These are phyloP conservation scores for Caenorhabditis japonica DNA, from an alignment of 2,888 invertebrate species.

Conservation along the genomic window DNA sequence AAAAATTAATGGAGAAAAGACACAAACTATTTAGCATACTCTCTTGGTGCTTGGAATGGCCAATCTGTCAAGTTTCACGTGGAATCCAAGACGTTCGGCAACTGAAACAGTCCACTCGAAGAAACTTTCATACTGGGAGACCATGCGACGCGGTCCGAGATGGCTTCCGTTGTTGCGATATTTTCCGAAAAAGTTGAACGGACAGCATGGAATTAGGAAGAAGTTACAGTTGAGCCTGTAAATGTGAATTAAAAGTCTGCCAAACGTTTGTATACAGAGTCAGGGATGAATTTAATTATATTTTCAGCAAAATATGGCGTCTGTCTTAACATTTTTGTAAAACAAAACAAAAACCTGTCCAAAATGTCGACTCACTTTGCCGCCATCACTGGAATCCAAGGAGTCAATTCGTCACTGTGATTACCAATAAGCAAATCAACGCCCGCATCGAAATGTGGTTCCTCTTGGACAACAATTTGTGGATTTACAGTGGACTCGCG, in stretches of 20 bases:
- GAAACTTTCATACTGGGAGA: conserved; percentile 45
- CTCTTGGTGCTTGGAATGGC: conserved; percentile 97
- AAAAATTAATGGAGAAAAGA: conserved; percentile 21
- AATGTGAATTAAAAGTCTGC: not conserved
- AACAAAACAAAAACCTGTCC: not conserved
- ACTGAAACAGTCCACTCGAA: conserved; percentile 69
- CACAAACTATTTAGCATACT: conserved; percentile 80
- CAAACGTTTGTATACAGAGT: no score
- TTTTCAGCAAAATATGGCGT: not conserved
- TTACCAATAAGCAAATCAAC: conserved; percentile 87
- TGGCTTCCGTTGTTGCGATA: conserved; percentile 79
- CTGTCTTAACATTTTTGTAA: not conserved
- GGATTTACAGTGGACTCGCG: conserved; percentile 64
- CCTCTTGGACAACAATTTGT: conserved; percentile 25
- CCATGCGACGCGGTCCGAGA: conserved; percentile 31
- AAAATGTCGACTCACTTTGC: conserved; percentile 80
- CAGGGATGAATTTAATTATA: not conserved
- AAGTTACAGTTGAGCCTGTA: conserved; percentile 81
- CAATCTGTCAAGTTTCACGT: conserved; percentile 85
- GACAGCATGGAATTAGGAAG: conserved; percentile 94
- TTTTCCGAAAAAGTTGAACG: conserved; percentile 91
- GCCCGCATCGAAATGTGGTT: conserved; percentile 55
- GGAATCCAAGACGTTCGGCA: conserved; percentile 83
- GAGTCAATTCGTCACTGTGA: conserved; percentile 98
- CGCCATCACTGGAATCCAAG: conserved; percentile 95